Base-by-base conservation (phyloP, 1,140 invertebrate genomes). In the Drosophila triauraria region DNA sequence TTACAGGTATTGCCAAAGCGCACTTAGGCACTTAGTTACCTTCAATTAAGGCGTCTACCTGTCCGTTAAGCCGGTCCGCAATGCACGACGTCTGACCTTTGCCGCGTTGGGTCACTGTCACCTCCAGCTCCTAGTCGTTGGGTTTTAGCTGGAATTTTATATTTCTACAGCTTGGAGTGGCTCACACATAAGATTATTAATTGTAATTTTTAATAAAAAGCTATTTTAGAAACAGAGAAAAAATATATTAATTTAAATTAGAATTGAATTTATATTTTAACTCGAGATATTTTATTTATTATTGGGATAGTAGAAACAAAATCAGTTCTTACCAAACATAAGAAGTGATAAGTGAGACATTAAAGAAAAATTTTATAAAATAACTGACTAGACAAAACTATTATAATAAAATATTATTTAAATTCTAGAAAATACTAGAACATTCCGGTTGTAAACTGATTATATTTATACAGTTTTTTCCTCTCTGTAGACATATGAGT, bases 1-100 rank as follows among this genome's bases (percentile, higher is more conserved):
- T 56, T 56, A 56, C 35, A 79, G 20, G 47, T 80, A 79, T 79
- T 79, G 76, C 77, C 76, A 79, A 79, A 79, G 77, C 77, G 77
- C 77, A 79, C 78, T 79, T 60, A 54, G 35, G 32, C 54, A 65
- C 57, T 30, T 51, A 43, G 67, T 40, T 56, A 56, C 63, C 67
- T 70, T 70, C 67, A 70, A 68, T 70, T 70, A 70, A 70, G 62
- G 71, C 81, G 72, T 71, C 77, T 80, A 84, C 78, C 81, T 85
- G 82, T 35, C 82, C 82, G 78, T 81, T 81, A 82, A 85, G 63
- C 68, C 62, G 59, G 78, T 17, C 58, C 32, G 70, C 72, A 86
- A 75, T 86, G 74, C 82, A 82, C 82, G 51, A 43, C 53, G 53
- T 56, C 76, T 82, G 83, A 87, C 85, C 83, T 76, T 77, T 76